Percentiles rank a stretch among this genome's conserved stretches.
These are phyloP conservation scores for Heterodera filipjevi DNA, from an alignment of 2,888 invertebrate genomes.

Conservation along the genomic window DNA sequence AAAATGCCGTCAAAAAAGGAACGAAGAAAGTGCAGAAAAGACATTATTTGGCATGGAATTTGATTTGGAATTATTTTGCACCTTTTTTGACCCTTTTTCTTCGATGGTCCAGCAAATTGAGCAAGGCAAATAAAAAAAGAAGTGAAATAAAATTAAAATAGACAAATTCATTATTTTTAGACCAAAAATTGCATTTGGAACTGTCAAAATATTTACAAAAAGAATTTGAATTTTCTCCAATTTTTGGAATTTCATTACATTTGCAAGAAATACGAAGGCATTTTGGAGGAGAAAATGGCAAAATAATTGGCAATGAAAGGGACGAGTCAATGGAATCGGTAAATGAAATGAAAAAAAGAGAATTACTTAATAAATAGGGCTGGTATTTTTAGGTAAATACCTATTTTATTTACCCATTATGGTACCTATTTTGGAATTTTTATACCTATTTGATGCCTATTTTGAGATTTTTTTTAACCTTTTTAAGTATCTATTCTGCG, in stretches of 20 bases:
- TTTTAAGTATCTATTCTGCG: too few species aligned
- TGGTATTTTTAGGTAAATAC: too few species aligned
- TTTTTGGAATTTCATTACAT: neutral
- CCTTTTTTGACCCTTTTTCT: neutral
- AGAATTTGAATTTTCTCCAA: neutral
- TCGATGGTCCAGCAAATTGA: neutral
- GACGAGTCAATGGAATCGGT: neutral
- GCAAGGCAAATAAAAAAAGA: neutral
- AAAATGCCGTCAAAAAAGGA: too few species aligned
- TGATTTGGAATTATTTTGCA: neutral
- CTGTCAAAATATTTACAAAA: neutral
- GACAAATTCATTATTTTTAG: neutral
- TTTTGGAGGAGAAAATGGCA: neutral
- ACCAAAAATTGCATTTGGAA: neutral
- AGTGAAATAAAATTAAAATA: neutral
- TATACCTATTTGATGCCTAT: too few species aligned
- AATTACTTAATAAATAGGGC: too few species aligned
- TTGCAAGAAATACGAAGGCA: neutral
- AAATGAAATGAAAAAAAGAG: neutral
- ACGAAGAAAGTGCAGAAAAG: neutral
- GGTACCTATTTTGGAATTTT: too few species aligned
- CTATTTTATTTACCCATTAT: too few species aligned
- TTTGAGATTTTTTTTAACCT: too few species aligned
- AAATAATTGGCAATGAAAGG: neutral
- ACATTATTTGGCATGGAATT: neutral